A percentile compares a stretch with the other conserved stretches of the same genome.
phyloP scores from a whole-genome alignment of 2,797 vertebrate species.

The Vireo griseus region DNA sequence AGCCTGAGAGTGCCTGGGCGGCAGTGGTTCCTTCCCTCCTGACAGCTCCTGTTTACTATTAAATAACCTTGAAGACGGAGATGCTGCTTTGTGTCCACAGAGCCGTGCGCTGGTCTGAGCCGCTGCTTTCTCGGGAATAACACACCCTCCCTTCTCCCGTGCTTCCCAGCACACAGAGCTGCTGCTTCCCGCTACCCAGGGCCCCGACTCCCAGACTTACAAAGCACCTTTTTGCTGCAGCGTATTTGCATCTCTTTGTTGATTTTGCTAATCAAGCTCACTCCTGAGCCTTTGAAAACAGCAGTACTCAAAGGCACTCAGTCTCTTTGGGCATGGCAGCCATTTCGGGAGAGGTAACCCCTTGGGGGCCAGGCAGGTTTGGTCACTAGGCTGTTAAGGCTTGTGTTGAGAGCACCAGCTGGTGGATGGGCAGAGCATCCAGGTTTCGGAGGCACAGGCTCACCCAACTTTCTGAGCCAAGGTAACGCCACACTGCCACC shows the following conservation, averaged over 20 bases:
- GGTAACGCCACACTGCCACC: constrained; percentile 53
- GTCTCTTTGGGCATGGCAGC: not conserved
- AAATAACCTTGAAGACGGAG: constrained; percentile 37
- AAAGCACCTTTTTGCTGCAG: not conserved
- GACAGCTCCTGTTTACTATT: not conserved
- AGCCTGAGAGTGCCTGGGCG: not conserved
- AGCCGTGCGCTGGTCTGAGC: not conserved
- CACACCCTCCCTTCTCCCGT: not conserved
- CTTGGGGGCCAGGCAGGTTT: not conserved
- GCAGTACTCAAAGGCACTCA: not conserved
- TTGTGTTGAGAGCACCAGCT: not conserved
- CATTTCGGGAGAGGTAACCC: not conserved
- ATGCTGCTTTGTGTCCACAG: not conserved
- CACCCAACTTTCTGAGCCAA: not conserved
- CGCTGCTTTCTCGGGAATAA: not conserved
- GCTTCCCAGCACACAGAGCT: not conserved
- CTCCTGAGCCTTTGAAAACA: constrained; percentile 23
- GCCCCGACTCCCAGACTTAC: not conserved
- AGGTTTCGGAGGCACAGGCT: fast-evolving
- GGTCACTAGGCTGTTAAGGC: not conserved
- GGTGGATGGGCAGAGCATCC: not conserved
- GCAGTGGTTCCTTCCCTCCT: not conserved
- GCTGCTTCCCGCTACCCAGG: not conserved
- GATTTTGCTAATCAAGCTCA: constrained; percentile 43
- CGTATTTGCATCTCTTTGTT: constrained; percentile 46